These are phyloP conservation scores for Augochlorella aurata DNA, from an alignment of 2,888 invertebrate genomes.

Conservation along the genomic window DNA sequence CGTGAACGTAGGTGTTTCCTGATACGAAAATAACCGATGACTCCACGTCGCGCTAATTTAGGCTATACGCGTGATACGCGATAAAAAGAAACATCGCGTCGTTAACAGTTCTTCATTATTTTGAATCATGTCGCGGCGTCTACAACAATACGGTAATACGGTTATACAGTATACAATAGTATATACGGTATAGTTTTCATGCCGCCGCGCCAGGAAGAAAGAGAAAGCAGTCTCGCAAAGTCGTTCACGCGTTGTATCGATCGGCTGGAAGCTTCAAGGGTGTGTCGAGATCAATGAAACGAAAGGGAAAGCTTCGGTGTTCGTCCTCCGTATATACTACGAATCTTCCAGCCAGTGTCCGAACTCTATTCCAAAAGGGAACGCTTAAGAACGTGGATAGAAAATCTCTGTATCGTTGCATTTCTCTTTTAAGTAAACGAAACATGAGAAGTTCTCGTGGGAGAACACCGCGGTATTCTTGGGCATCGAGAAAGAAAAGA, in stretches of 20 bases:
- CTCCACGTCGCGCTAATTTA: slow-evolving; percentile 34
- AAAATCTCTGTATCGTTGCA: not conserved
- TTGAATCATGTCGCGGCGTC: too few species aligned
- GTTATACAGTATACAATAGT: too few species aligned
- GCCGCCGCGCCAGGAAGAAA: not conserved
- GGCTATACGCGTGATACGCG: slow-evolving; percentile 4
- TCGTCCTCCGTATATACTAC: not conserved
- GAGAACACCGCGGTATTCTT: slow-evolving; percentile 28
- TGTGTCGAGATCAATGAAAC: slow-evolving; percentile 22
- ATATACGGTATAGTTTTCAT: not conserved
- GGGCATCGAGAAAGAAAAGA: slow-evolving; percentile 11
- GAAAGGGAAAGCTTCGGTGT: slow-evolving; percentile 20
- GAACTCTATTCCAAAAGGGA: not conserved
- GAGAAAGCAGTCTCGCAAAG: slow-evolving; percentile 27
- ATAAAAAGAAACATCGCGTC: not conserved
- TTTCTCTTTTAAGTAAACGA: not conserved
- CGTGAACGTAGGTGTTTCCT: slow-evolving; percentile 8
- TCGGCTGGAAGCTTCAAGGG: slow-evolving; percentile 31
- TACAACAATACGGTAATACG: not conserved
- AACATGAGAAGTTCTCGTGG: not conserved
- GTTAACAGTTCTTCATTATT: too few species aligned
- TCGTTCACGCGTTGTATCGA: slow-evolving; percentile 44
- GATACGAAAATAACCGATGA: slow-evolving; percentile 66
- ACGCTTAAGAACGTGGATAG: not conserved
- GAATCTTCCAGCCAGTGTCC: not conserved